Base-by-base conservation (phyloP, 2,113 vertebrate genomes). In the Sorex araneus region DNA sequence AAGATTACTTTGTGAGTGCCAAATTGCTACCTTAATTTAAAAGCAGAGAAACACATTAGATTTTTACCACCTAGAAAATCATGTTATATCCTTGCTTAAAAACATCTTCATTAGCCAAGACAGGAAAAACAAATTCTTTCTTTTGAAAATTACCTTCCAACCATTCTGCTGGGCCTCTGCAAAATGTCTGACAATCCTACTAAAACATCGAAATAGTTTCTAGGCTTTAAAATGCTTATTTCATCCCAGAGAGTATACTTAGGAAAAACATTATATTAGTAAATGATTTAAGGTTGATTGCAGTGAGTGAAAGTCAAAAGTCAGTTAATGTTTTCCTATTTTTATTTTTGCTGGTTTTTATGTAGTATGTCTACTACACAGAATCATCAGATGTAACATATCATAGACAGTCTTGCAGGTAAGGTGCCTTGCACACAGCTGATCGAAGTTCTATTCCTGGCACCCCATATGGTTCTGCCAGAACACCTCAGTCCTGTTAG, bases 21-120 rank as follows among this genome's bases (percentile, higher is more conserved):
- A 95, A 95, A 95, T 63, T 32, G 0, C 67, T 95, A 66, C 88
- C 54, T 92, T 94, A 95, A 79, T 70, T 78, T 43, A 30, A 45
- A 96, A 95, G 27, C 93, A 78, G 90, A 6, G 34, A 93, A 95
- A 90, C 73, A 66, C 0, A 54, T 92, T 89, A 87, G 19, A 86
- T 80, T 94, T 92, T 93, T 77, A 87, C 57, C 54, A 40, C 67
- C 76, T 93, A 80, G 54, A 95, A 94, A 94, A 95, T 93, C 63
- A 89, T 66, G 10, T 47, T 94, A 69, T 82, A 76, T 84, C 45
- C 89, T 96, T 87, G 66, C 66, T 94, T 93, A 79, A 94, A 94
- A 88, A 80, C 47, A 43, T 84, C 83, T 91, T 91, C 79, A 93
- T 92, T 87, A 92, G 36, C 28, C 75, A 25, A 43, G 3, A 66